These are phyloP conservation scores for Eumeta japonica DNA, from an alignment of 1,140 invertebrate species.

Conservation along the genomic window DNA sequence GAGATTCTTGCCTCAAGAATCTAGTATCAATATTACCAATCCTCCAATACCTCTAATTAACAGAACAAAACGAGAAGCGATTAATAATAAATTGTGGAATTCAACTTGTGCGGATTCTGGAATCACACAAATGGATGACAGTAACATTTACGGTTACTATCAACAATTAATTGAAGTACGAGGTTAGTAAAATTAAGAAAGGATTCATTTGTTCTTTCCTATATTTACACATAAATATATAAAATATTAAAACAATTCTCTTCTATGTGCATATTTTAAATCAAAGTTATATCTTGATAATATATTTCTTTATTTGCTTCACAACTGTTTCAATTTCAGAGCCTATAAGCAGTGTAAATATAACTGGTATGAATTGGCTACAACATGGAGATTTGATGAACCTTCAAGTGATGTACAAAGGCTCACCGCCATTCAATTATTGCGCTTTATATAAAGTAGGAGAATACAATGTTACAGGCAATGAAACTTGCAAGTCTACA, in stretches of 20 bases:
- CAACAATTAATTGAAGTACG: conserved; percentile 60
- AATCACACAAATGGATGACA: conserved; percentile 61
- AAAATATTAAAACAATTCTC: neutral
- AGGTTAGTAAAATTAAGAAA: conserved; percentile 53
- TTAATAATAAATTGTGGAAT: too few relatives aligned
- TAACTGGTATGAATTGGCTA: conserved; percentile 75
- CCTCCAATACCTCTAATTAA: too few relatives aligned
- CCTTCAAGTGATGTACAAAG: conserved; percentile 69
- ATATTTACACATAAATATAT: neutral
- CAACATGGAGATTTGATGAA: conserved; percentile 75
- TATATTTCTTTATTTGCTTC: too few relatives aligned
- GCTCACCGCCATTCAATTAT: conserved; percentile 67
- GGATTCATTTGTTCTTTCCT: conserved; percentile 7
- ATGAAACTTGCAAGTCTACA: conserved; percentile 65
- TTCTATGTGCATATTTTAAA: too few relatives aligned
- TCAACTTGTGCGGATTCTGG: conserved; percentile 63
- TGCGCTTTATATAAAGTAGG: conserved; percentile 65
- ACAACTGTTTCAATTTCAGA: conserved; percentile 59
- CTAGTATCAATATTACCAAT: too few relatives aligned
- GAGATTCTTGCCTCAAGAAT: too few relatives aligned
- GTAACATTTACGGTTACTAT: conserved; percentile 74
- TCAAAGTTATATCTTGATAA: too few relatives aligned
- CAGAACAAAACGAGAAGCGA: conserved; percentile 19
- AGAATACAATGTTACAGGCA: conserved; percentile 75
- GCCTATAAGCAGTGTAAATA: conserved; percentile 65